Base-by-base conservation (phyloP, 2,888 invertebrate species). In the Lasioglossum morio region DNA sequence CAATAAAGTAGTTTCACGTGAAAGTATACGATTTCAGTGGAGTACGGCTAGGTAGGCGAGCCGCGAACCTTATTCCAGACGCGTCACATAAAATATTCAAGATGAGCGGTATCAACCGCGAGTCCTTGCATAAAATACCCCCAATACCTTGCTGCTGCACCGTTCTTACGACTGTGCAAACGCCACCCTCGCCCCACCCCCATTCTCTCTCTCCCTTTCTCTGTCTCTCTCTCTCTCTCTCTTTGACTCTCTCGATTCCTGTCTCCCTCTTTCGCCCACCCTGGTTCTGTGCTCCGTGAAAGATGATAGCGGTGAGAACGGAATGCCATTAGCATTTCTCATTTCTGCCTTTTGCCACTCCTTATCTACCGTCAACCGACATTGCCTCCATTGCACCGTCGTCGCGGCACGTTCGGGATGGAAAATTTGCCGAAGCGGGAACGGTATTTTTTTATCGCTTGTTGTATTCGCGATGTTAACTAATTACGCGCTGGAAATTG, bases 251-350 rank as follows among this genome's bases (percentile, higher is more conserved):
- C 77, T 40, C 75, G 34, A 43, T 66, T 27, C 40, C 60, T 69
- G 10, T 23, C 76, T 12, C 48, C 70, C 70, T 70, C 70, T 40
- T 76, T 34, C n/a, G 48, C 63, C 27, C 34, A 66, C 79, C 78
- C 43, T 23, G 37, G 27, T 40, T 63, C 40, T 30, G 72, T 79
- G 78, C 72, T 40, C 77, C 86, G 88, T 87, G 89, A 89, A 91
- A 89, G 89, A 91, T 91, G 91, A 91, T 91, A 91, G 91, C 89
- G 88, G 87, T 87, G 91, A 91, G 89, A 91, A 91, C 89, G 91
- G 91, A 91, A 91, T 91, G 91, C 91, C 91, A 91, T 91, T 91
- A 91, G 91, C 91, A 91, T 91, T 91, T 91, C 91, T 91, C 91
- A 90, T 91, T 91, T 90, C 91, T 91, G 87, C 88, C 87, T 89